These are phyloP conservation scores for Petrosia ficiformis DNA, from an alignment of 37 sponge, comb jelly and placozoan genomes.

Conservation along the genomic window DNA sequence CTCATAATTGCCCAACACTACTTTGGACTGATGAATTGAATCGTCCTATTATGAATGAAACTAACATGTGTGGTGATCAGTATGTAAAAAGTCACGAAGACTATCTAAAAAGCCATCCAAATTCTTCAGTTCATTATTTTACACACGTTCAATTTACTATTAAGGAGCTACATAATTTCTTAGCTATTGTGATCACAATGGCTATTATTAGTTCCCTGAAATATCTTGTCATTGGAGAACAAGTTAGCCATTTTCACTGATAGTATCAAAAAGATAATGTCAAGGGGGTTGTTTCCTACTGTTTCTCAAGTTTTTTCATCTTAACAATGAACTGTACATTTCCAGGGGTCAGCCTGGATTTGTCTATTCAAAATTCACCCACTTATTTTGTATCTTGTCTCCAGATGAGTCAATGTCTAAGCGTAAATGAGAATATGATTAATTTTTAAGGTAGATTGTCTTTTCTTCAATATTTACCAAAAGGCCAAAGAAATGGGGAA, in stretches of 20 bases:
- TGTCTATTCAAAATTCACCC: constrained; percentile 1
- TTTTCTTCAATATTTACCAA: constrained; percentile 30
- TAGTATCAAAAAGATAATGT: not conserved
- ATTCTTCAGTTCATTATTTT: not conserved
- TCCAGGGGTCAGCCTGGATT: not conserved
- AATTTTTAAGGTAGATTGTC: constrained; percentile 31
- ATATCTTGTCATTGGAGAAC: not conserved
- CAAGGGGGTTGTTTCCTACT: constrained; percentile 7
- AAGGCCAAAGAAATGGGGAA: constrained; percentile 28
- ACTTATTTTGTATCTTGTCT: not conserved
- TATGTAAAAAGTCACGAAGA: constrained; percentile 4
- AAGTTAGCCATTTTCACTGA: not conserved
- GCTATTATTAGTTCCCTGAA: constrained; percentile 1
- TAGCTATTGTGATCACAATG: constrained; percentile 1
- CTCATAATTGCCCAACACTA: too few relatives aligned
- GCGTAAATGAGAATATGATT: constrained; percentile 35
- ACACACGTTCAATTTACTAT: not conserved
- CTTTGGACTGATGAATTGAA: constrained; percentile 1
- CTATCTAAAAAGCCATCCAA: not conserved
- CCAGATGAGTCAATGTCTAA: not conserved
- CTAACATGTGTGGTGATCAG: not conserved
- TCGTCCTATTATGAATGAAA: not conserved
- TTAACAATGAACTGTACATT: constrained; percentile 1
- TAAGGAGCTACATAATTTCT: not conserved
- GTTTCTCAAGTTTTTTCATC: constrained; percentile 4